Evolutionary conservation across 2,113 vertebrate genomes (phyloP), one percentile per base, ranked within the genome.

Genomic region (Bombycilla garrulus): DNA sequence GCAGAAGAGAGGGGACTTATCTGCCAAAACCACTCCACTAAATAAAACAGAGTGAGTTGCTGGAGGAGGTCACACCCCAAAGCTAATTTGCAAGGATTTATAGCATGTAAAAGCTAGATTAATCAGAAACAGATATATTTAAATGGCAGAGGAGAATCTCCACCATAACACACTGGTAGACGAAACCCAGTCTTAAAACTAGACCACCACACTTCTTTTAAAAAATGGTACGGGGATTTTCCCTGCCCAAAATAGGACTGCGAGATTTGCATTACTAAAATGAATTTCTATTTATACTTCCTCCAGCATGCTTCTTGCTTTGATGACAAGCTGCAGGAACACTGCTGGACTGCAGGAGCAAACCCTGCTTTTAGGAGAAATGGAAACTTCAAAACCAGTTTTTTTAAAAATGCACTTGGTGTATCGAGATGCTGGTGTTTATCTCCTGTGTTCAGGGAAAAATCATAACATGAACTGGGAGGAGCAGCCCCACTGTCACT

Each of bases 241-340:
- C 96, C 86, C 81, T 92, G 86, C 82, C 88, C 76, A 78, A 90
- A 97, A 94, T 86, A 95, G 86, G 95, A 79, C 95, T 66, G 76
- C 4, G 0, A 91, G 91, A 96, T 96, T 95, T 97, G 88, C 91
- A 95, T 96, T 92, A 96, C 94, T 96, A 94, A 96, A 95, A 94
- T 86, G 40, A 83, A 88, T 74, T 94, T 86, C 93, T 96, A 94
- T 96, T 97, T 97, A 93, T 96, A 96, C 86, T 84, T 92, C 47
- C 93, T 74, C 72, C 44, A 81, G 82, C 2, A 0, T 78, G 92
- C 80, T 74, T 51, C 95, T 94, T 47, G 74, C 53, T 90, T 62
- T 86, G 86, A 64, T 21, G 93, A 83, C 88, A 90, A 70, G 88
- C 90, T 84, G 76, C 85, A 92, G 88, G 90, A 92, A 51, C 50